Percentiles rank a stretch among this genome's conserved stretches.
These are phyloP conservation scores for Sebastes trivittatus DNA, from an alignment of 2,797 vertebrate species.

Conservation along the genomic window DNA sequence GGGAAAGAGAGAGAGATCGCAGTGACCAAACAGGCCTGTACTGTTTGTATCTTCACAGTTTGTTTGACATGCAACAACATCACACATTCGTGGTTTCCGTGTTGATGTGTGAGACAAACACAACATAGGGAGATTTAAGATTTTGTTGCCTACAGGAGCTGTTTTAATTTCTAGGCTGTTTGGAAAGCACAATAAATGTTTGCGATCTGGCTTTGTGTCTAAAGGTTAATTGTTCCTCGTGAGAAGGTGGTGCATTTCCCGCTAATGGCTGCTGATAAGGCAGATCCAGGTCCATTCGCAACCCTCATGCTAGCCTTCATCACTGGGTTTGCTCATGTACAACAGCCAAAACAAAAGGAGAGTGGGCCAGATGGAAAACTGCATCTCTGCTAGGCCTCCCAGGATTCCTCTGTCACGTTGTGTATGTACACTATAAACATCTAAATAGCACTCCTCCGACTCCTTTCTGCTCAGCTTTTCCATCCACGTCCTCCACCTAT, in stretches of 20 bases:
- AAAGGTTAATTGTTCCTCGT: constrained; percentile 15
- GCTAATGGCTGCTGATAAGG: constrained; percentile 22
- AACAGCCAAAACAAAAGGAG: constrained; percentile 38
- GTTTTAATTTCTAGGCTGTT: not conserved
- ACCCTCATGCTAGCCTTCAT: not conserved
- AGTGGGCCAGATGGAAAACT: not conserved
- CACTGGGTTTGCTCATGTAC: constrained; percentile 26
- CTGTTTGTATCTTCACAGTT: constrained; percentile 5
- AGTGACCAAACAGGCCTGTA: not conserved
- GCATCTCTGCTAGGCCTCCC: constrained; percentile 1
- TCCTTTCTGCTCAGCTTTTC: constrained; percentile 4
- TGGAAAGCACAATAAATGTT: not conserved
- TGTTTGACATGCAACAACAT: not conserved
- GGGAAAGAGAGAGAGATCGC: not conserved
- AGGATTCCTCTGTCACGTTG: constrained; percentile 33
- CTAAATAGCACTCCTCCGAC: constrained; percentile 15
- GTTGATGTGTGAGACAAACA: not conserved
- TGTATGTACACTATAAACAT: constrained; percentile 65
- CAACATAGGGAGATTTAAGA: not conserved
- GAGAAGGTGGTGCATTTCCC: constrained; percentile 7
- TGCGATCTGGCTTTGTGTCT: not conserved
- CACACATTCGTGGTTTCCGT: not conserved
- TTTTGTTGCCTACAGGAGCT: not conserved
- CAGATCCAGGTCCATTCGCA: not conserved
- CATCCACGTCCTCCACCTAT: not conserved